phyloP scores from a whole-genome alignment of 2,113 vertebrate species.

The Hippoglossus stenolepis region DNA sequence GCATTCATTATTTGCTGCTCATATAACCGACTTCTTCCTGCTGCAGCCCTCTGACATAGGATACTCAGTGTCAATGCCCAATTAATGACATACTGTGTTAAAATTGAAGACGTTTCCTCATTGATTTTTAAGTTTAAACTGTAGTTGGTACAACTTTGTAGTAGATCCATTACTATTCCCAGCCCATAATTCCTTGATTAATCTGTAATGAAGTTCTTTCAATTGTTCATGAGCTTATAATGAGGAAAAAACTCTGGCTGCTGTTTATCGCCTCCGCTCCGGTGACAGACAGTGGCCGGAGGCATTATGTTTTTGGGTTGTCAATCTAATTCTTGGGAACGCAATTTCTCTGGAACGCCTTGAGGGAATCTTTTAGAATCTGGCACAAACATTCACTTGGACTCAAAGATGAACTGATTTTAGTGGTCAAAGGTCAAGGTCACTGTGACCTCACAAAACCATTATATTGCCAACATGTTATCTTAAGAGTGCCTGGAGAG shows the following conservation, averaged over 20 bases:
- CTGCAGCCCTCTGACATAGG: constrained; percentile 9
- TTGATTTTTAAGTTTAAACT: background rate
- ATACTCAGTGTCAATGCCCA: constrained; percentile 3
- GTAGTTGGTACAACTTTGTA: background rate
- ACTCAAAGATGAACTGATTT: background rate
- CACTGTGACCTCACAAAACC: background rate
- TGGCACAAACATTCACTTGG: background rate
- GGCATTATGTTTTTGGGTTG: background rate
- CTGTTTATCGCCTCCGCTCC: too few species aligned
- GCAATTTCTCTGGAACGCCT: too few species aligned
- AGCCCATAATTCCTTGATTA: background rate
- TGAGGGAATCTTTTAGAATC: too few species aligned
- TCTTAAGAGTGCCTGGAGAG: too few species aligned
- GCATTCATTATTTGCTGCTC: constrained; percentile 39
- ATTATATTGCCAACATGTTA: too few species aligned
- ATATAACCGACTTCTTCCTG: constrained; percentile 16
- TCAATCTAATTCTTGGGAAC: background rate
- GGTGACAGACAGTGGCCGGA: background rate
- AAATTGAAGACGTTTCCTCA: background rate
- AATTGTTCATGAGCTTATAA: background rate
- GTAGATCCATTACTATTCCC: background rate
- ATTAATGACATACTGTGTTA: constrained; percentile 10
- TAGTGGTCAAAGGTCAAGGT: background rate
- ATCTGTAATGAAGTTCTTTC: background rate
- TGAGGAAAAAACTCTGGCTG: background rate